These are phyloP conservation scores for Akabosia matsudoensis DNA, from an alignment of 1,140 invertebrate genomes.

Conservation along the genomic window DNA sequence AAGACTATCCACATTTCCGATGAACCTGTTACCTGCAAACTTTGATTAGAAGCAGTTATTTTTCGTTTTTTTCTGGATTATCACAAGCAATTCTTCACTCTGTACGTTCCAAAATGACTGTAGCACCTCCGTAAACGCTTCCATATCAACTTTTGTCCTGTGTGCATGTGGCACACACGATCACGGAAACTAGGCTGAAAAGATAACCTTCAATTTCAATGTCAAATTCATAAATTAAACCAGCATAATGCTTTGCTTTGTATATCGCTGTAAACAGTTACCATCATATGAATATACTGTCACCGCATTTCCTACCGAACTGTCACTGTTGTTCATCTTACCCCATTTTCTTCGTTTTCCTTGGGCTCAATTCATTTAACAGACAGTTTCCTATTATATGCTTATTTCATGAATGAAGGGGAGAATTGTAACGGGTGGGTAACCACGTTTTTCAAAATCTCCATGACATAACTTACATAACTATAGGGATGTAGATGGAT, in stretches of 20 bases:
- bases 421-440: not conserved
- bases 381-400: not conserved
- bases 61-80: too few relatives aligned
- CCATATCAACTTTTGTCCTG: not conserved
- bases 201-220: constrained; percentile 22
- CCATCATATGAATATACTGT: too few relatives aligned
- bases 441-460: not conserved
- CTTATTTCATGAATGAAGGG: not conserved
- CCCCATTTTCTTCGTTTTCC: constrained; percentile 3
- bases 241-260: too few relatives aligned
- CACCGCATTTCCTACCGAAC: too few relatives aligned
- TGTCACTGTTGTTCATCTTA: not conserved
- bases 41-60: too few relatives aligned
- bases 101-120: too few relatives aligned
- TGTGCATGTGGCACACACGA: not conserved
- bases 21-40: too few relatives aligned
- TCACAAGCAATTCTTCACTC: too few relatives aligned
- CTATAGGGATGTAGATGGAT: too few relatives aligned
- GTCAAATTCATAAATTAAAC: constrained; percentile 18
- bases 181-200: not conserved
- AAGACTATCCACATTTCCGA: too few relatives aligned
- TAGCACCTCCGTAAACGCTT: not conserved
- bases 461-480: too few relatives aligned
- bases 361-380: not conserved
- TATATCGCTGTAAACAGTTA: too few relatives aligned